Conservation (phyloP, 2,888 invertebrate species). For the Synergus gifuensis region DNA sequence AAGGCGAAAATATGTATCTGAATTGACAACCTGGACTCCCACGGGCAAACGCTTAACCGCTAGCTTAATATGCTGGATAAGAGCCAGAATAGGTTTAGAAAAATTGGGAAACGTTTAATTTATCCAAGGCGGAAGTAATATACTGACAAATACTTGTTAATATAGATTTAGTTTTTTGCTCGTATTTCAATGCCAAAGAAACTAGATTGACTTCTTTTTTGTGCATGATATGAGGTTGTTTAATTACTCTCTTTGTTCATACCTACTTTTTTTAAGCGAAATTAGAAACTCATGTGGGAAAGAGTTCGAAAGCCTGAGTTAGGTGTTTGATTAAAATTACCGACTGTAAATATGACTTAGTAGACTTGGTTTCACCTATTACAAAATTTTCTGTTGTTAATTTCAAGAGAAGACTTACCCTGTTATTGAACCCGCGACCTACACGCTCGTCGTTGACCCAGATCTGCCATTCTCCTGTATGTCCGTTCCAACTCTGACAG, state of each 20-base stretch:
- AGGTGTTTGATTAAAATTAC: background rate
- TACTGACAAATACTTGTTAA: background rate
- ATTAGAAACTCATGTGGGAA: background rate
- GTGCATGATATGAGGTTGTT: background rate
- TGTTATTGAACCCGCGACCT: conserved; percentile 91
- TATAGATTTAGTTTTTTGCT: background rate
- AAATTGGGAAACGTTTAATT: conserved; percentile 15
- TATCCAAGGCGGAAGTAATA: conserved; percentile 19
- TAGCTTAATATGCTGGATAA: background rate
- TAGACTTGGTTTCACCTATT: conserved; percentile 2
- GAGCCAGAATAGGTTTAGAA: conserved; percentile 15
- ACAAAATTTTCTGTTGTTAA: conserved; percentile 28
- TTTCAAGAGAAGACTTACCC: conserved; percentile 81
- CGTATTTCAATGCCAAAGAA: background rate
- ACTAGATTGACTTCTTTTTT: background rate
- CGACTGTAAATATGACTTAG: background rate
- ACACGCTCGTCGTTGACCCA: conserved; percentile 93
- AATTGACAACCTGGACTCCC: conserved; percentile 34
- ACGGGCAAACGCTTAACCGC: background rate
- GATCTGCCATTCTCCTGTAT: conserved; percentile 93
- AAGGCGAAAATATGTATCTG: conserved; percentile 7
- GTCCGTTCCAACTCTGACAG: conserved; percentile 93
- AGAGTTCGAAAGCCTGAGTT: background rate
- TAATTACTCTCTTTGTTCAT: background rate
- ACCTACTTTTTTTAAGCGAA: background rate